A percentile compares a stretch with the other conserved stretches of the same genome.
Conservation (phyloP, 2,113 vertebrate genomes). For the Prionailurus bengalensis region DNA sequence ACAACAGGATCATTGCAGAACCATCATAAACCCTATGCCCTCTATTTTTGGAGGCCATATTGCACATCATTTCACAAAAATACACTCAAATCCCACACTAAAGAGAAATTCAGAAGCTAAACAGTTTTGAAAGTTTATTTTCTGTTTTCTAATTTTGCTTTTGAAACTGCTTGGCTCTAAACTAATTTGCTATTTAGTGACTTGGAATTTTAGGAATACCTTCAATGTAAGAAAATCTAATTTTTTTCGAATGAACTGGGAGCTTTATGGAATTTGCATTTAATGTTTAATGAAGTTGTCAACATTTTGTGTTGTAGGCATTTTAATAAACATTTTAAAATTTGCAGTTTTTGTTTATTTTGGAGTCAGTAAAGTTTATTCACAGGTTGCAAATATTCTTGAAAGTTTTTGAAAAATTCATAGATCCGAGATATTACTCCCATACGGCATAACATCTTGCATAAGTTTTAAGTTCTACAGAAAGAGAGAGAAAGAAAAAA, state of each 20-base stretch:
- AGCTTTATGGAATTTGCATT: neutral
- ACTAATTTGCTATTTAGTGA: neutral
- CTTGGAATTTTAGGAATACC: constrained; percentile 23
- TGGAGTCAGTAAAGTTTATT: neutral
- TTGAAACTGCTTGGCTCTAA: neutral
- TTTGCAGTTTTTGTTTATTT: neutral
- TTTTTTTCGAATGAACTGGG: constrained; percentile 13
- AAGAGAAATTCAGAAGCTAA: constrained; percentile 21
- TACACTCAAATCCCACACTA: neutral
- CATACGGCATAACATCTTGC: neutral
- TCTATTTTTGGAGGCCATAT: neutral
- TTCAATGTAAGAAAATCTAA: neutral
- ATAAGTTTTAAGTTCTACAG: neutral
- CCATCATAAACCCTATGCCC: neutral
- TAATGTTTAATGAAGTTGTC: neutral
- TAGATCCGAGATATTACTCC: neutral
- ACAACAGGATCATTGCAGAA: neutral
- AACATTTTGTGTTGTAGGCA: neutral
- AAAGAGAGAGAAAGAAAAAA: neutral
- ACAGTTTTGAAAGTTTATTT: neutral
- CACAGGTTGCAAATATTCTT: neutral
- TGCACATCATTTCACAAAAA: neutral
- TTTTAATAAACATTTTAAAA: neutral
- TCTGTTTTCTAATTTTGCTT: neutral
- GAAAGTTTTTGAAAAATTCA: neutral